Evolutionary conservation across 2,888 invertebrate species (phyloP), one percentile per base, ranked within the genome.

Genomic region (Baronia brevicornis): DNA sequence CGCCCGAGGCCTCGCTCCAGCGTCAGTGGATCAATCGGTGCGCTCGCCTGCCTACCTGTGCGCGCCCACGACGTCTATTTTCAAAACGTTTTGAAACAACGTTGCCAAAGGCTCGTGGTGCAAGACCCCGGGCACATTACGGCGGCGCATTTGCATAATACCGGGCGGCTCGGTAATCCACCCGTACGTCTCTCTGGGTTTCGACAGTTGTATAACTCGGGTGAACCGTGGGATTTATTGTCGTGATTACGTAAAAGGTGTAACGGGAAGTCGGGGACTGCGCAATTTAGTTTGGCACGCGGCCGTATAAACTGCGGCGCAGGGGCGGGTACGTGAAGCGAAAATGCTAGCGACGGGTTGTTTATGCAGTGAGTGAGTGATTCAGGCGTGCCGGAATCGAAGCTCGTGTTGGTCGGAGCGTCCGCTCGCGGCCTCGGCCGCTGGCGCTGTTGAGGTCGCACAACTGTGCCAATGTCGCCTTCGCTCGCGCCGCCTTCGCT

Each of bases 381-480:
- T 61, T 75, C 77, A 75, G 74, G 66, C 75, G 66, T 66, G 63
- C 71, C 75, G 77, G 80, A 72, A 78, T 78, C 75, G 74, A 75
- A 74, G 69, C 77, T 68, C 74, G 71, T 68, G 70, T 60, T 59
- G 52, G 63, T 64, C 77, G 65, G 78, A 79, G 79, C 80, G 78
- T 60, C 64, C 65, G 67, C 68, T 60, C 58, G 55, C 54, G 80
- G 64, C 80, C 80, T 80, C 80, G 78, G 59, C 64, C 65, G 66
- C 67, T 60, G 58, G 57, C 54, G 56, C 60, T 51, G 63, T 65
- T 72, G 82, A 80, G 77, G 80, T 74, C 67, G 62, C 71, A 60
- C 71, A 82, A 80, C 66, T 79, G 75, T 82, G 82, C 82, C 84
- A 82, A 82, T 82, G 82, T 84, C 82, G 67, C 59, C 44, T 50